Evolutionary conservation across 2,113 vertebrate genomes (phyloP), one percentile per base, ranked within the genome.

Genomic region (Orcinus orca): DNA sequence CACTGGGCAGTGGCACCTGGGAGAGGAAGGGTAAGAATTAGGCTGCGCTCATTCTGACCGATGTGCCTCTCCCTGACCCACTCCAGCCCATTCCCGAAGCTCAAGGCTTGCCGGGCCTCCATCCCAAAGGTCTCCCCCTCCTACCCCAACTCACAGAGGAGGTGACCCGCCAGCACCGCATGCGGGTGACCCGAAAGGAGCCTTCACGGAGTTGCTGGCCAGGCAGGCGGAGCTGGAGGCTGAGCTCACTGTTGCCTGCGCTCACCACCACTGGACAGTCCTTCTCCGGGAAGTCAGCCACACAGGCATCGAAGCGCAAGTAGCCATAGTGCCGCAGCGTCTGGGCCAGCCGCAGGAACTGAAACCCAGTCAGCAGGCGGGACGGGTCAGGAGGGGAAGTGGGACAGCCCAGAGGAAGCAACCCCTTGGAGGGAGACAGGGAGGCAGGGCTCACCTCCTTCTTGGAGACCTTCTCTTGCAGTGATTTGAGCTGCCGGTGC

Each of bases 391-490:
- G 41, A 50, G 13, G 4, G 41, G 88, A 9, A 79, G 67, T 12
- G 1, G 50, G 53, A n/a, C 29, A 55, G 29, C 20, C 62, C 44
- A n/a, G 76, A 84, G 60, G 38, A 90, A n/a, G 79, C n/a, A 38
- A 26, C 3, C 36, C 67, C 50, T 55, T 67, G 53, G n/a, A 70
- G 23, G 47, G 14, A 73, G 76, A 55, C 1, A 7, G 68, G 36
- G 65, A 86, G 62, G 79, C 63, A 53, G 29, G 36, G 67, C 97
- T 90, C 95, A 99, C 99, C 98, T 99, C 99, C 98, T 99, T 99
- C 98, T 99, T 99, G 90, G 99, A 99, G 97, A 99, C 99, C 94
- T 99, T 99, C 96, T 99, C 99, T 98, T 99, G 99, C 98, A 99
- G 98, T 47, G 99, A 99, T 94, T 99, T 99, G 85, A 99, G 99